Percentiles rank a stretch among this genome's conserved stretches.
Conservation (phyloP, 2,113 vertebrate genomes). For the Galemys pyrenaicus region DNA sequence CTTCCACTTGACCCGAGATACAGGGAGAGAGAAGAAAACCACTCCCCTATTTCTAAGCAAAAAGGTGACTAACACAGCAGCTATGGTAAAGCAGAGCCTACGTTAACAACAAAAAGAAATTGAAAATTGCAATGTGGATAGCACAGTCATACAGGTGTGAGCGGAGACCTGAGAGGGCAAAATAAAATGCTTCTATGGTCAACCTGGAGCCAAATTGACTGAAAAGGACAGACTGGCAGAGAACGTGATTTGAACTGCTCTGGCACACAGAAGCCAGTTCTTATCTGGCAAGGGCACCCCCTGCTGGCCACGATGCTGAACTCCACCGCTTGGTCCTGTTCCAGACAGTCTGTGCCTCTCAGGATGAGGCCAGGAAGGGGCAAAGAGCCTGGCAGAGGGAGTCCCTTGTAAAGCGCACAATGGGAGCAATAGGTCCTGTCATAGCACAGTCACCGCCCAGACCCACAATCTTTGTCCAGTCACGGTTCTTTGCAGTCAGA, state of each 20-base stretch:
- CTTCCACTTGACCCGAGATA: slow-evolving; percentile 66
- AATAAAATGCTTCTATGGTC: slow-evolving; percentile 47
- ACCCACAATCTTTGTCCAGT: not conserved
- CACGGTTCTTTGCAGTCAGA: slow-evolving; percentile 37
- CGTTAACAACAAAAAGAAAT: slow-evolving; percentile 29
- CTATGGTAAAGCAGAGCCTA: slow-evolving; percentile 42
- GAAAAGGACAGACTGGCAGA: slow-evolving; percentile 19
- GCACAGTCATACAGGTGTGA: slow-evolving; percentile 1
- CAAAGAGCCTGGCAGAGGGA: not conserved
- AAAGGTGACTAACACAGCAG: slow-evolving; percentile 32
- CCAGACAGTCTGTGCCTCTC: slow-evolving; percentile 22
- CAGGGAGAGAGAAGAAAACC: slow-evolving; percentile 43
- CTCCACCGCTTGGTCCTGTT: slow-evolving; percentile 6
- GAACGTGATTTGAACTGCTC: not conserved
- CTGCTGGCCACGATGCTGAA: slow-evolving; percentile 73
- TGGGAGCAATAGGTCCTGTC: slow-evolving; percentile 15
- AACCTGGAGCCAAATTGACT: slow-evolving; percentile 24
- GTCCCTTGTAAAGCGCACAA: slow-evolving; percentile 37
- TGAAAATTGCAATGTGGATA: not conserved
- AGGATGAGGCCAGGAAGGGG: not conserved
- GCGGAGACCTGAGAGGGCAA: slow-evolving; percentile 10
- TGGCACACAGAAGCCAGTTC: slow-evolving; percentile 37
- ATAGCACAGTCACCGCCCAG: slow-evolving; percentile 23
- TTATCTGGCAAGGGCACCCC: slow-evolving; percentile 78
- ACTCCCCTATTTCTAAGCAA: slow-evolving; percentile 46